These are phyloP conservation scores for Sialis lutaria DNA, from an alignment of 2,888 invertebrate genomes.

Conservation along the genomic window DNA sequence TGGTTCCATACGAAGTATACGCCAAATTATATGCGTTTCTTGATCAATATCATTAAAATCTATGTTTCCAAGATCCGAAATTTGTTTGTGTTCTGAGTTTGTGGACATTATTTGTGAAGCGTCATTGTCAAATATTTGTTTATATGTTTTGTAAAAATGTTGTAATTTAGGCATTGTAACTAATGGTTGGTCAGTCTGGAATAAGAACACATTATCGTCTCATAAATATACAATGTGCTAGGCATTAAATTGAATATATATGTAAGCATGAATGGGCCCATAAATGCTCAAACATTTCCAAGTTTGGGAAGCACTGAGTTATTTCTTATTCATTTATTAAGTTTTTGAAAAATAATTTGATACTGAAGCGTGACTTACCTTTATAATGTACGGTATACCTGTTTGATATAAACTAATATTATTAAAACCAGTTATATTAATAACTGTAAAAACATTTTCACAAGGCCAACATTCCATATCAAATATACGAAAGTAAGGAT, in stretches of 20 bases:
- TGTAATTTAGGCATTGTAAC: constrained; percentile 35
- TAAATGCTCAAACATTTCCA: no score
- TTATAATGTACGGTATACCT: constrained; percentile 37
- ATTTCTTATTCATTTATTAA: background rate
- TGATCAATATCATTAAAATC: constrained; percentile 11
- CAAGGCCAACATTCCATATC: constrained; percentile 79
- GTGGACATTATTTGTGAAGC: constrained; percentile 34
- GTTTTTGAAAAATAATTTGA: background rate
- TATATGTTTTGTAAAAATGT: constrained; percentile 38
- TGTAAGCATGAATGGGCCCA: no score
- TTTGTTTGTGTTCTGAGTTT: constrained; percentile 14
- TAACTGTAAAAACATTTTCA: constrained; percentile 45
- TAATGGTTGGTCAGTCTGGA: constrained; percentile 38
- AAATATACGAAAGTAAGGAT: constrained; percentile 66
- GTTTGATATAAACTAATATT: constrained; percentile 31
- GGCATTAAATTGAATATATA: no score
- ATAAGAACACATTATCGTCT: constrained; percentile 8
- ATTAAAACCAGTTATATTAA: constrained; percentile 42
- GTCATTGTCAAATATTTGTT: constrained; percentile 40
- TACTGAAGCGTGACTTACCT: constrained; percentile 19
- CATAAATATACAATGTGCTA: background rate
- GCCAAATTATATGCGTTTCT: constrained; percentile 33
- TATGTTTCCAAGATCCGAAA: constrained; percentile 15
- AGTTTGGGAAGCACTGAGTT: no score
- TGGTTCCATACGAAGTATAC: constrained; percentile 58